These are phyloP conservation scores for Philonicus albiceps DNA, from an alignment of 2,888 invertebrate genomes.

Conservation along the genomic window DNA sequence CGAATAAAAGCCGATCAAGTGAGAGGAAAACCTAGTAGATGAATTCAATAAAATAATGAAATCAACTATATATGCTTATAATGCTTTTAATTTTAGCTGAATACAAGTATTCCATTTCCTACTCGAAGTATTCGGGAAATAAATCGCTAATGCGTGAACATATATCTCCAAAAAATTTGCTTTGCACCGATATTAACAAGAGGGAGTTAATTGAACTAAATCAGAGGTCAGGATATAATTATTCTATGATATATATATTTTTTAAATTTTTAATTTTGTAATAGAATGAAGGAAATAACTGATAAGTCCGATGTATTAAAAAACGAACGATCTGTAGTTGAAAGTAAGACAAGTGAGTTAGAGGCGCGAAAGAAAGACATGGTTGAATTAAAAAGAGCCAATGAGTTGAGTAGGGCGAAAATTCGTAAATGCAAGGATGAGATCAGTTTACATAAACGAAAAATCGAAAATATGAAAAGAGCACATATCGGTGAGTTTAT, in stretches of 20 bases:
- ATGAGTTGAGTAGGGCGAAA: conserved; percentile 53
- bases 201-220: conserved; percentile 61
- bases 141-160: conserved; percentile 68
- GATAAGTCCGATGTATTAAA: conserved; percentile 52
- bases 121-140: conserved; percentile 72
- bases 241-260: conserved; percentile 51
- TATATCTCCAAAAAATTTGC: conserved; percentile 65
- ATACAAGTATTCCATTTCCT: conserved; percentile 67
- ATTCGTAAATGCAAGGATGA: conserved; percentile 48
- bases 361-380: conserved; percentile 55
- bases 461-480: conserved; percentile 49
- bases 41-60: too few relatives aligned
- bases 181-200: conserved; percentile 70
- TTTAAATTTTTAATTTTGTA: conserved; percentile 1
- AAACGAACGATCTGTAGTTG: conserved; percentile 53
- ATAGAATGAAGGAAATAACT: conserved; percentile 51
- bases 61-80: too few relatives aligned
- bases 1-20: too few relatives aligned
- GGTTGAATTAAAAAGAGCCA: conserved; percentile 54
- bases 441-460: conserved; percentile 50
- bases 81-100: conserved; percentile 64
- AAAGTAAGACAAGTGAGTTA: conserved; percentile 54
- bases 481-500: conserved; percentile 44
- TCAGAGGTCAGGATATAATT: conserved; percentile 55
- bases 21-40: too few relatives aligned